Conservation (phyloP, 2,113 vertebrate genomes). For the Chaenogobius annularis region DNA sequence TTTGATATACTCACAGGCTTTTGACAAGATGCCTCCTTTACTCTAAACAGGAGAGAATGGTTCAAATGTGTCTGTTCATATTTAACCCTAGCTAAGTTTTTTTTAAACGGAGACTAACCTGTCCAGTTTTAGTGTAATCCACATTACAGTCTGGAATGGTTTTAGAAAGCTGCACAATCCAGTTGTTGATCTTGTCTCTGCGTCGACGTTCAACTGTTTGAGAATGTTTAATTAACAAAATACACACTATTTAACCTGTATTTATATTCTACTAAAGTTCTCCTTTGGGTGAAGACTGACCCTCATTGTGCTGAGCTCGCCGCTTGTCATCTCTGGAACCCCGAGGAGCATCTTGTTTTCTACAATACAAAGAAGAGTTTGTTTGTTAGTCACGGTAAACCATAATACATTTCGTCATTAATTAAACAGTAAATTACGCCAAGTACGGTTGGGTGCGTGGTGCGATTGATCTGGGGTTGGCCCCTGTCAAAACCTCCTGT, state of each 20-base stretch:
- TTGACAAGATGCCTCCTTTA: constrained; percentile 93
- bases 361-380: constrained; percentile 35
- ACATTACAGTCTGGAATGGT: constrained; percentile 93
- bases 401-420: not conserved
- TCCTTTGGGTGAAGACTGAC: constrained; percentile 51
- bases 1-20: constrained; percentile 95
- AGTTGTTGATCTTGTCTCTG: constrained; percentile 95
- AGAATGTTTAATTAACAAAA: not conserved
- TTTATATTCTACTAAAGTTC: not conserved
- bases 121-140: constrained; percentile 91
- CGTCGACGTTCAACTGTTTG: constrained; percentile 87
- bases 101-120: constrained; percentile 81
- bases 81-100: no score
- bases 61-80: no score
- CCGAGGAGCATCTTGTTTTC: constrained; percentile 88
- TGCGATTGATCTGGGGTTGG: constrained; percentile 87
- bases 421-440: constrained; percentile 71
- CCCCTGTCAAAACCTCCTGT: constrained; percentile 89
- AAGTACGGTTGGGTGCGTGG: constrained; percentile 89
- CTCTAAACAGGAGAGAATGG: constrained; percentile 74
- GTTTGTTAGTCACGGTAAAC: not conserved
- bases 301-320: constrained; percentile 93
- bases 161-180: constrained; percentile 96
- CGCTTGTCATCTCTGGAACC: constrained; percentile 91
- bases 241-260: not conserved